Conservation (phyloP, 2,888 invertebrate species). For the Mamestra brassicae region DNA sequence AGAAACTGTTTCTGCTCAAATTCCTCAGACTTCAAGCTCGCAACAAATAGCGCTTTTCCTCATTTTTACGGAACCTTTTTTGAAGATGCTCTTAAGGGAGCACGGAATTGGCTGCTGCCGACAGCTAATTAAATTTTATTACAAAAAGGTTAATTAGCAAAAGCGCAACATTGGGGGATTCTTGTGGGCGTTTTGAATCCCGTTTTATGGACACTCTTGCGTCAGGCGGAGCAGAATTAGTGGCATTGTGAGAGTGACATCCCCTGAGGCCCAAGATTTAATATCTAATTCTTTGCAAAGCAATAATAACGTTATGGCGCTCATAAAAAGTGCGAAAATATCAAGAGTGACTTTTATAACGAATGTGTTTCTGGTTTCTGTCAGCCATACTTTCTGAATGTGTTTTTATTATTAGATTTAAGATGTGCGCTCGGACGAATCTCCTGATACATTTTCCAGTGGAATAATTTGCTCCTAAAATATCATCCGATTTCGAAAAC, state of each 20-base stretch:
- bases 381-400: slow-evolving; percentile 48
- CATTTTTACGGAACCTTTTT: slow-evolving; percentile 19
- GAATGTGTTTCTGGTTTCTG: slow-evolving; percentile 59
- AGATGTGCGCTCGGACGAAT: slow-evolving; percentile 31
- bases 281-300: slow-evolving; percentile 54
- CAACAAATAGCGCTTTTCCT: slow-evolving; percentile 3
- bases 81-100: slow-evolving; percentile 21
- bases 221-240: slow-evolving; percentile 36
- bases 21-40: slow-evolving; percentile 23
- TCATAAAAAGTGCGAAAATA: slow-evolving; percentile 66
- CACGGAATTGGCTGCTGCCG: slow-evolving; percentile 15
- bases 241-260: slow-evolving; percentile 27
- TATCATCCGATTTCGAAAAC: slow-evolving; percentile 34
- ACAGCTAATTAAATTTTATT: slow-evolving; percentile 52
- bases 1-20: slow-evolving; percentile 36
- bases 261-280: slow-evolving; percentile 35
- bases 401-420: slow-evolving; percentile 63
- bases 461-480: slow-evolving; percentile 39
- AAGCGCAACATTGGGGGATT: slow-evolving; percentile 28
- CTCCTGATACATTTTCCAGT: slow-evolving; percentile 40
- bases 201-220: slow-evolving; percentile 29
- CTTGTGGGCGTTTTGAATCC: slow-evolving; percentile 24
- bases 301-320: slow-evolving; percentile 62
- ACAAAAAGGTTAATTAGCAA: slow-evolving; percentile 42
- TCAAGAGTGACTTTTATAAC: slow-evolving; percentile 58